Conservation (phyloP, 2,888 invertebrate species). For the Terebella lapidaria region DNA sequence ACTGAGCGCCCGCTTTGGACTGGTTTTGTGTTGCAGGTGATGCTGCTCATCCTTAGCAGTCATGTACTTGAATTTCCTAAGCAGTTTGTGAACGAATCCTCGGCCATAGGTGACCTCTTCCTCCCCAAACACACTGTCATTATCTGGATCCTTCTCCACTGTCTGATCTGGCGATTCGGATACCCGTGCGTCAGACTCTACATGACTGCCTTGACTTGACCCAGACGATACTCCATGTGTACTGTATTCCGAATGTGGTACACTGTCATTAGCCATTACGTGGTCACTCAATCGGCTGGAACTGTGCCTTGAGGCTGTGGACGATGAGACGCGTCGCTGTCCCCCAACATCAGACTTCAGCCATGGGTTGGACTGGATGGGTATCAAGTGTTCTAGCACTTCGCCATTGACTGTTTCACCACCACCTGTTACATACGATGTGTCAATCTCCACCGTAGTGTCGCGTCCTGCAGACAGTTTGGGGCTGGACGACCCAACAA, state of each 20-base stretch:
- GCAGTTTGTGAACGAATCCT: slow-evolving; percentile 45
- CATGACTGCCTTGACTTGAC: neutral
- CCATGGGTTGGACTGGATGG: slow-evolving; percentile 9
- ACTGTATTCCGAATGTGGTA: too few species aligned
- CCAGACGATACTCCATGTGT: neutral
- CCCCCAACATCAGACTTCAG: neutral
- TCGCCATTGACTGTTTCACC: neutral
- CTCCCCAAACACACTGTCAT: slow-evolving; percentile 10
- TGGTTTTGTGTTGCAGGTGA: neutral
- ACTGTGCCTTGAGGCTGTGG: neutral
- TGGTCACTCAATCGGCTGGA: neutral
- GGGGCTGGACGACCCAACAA: neutral
- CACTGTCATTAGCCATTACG: neutral
- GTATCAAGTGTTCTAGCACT: neutral
- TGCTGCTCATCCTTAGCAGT: neutral
- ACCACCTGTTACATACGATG: neutral
- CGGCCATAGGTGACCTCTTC: slow-evolving; percentile 40
- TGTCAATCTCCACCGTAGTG: neutral
- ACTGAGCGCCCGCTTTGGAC: neutral
- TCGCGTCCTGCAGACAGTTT: neutral
- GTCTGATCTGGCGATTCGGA: neutral
- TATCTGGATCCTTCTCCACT: neutral
- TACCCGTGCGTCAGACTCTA: neutral
- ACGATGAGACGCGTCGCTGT: neutral
- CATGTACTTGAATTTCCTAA: slow-evolving; percentile 31